phyloP scores from a whole-genome alignment of 2,113 vertebrate species.

The Sardina pilchardus region DNA sequence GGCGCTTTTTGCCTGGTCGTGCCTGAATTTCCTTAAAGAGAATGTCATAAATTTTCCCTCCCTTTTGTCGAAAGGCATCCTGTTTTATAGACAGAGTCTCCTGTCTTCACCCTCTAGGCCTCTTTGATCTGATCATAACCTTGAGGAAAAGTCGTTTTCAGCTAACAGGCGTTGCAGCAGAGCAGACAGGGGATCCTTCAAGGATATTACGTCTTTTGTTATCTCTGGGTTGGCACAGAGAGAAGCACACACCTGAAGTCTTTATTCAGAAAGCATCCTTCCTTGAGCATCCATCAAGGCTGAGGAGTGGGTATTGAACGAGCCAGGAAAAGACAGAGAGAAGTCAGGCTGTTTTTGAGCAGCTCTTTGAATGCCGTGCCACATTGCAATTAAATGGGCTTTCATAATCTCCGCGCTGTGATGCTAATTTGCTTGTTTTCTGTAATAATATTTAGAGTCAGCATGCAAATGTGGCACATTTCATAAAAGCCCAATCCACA shows the following conservation, averaged over 20 bases:
- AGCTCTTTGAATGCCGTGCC: neutral
- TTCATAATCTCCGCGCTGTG: neutral
- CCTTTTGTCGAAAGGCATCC: neutral
- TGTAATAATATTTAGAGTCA: neutral
- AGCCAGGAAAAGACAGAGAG: neutral
- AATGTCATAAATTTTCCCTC: neutral
- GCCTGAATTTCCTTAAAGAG: slow-evolving; percentile 12
- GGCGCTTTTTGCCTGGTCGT: neutral
- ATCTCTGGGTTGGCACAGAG: slow-evolving; percentile 5
- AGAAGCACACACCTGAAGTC: neutral
- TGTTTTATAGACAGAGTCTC: neutral
- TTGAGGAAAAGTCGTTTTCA: neutral
- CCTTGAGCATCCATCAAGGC: slow-evolving; percentile 4
- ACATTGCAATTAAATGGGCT: neutral
- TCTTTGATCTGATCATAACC: slow-evolving; percentile 13
- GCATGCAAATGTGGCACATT: neutral
- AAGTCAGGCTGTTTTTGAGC: neutral
- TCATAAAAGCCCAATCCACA: neutral
- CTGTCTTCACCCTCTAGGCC: neutral
- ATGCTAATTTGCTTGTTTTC: slow-evolving; percentile 14
- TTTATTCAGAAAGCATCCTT: neutral
- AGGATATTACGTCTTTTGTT: slow-evolving; percentile 9
- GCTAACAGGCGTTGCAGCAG: neutral
- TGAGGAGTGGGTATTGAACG: neutral
- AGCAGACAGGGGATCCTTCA: neutral